phyloP scores from a whole-genome alignment of 53 echinoderm and acorn worm genomes.

The Actinopyga echinites region DNA sequence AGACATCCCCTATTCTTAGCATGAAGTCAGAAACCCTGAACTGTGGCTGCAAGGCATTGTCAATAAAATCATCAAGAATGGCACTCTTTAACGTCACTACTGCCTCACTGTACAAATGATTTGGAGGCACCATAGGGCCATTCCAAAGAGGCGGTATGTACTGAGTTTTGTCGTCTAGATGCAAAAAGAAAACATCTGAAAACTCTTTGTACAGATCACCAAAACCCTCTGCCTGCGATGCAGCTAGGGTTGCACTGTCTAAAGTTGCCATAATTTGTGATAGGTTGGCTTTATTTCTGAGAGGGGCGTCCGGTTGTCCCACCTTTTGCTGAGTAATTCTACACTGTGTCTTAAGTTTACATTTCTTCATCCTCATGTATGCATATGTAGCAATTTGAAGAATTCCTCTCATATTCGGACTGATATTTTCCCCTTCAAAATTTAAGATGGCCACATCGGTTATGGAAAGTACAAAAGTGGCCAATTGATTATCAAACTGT shows the following conservation, averaged over 20 bases:
- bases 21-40: no score
- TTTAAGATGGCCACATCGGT: neutral
- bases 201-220: no score
- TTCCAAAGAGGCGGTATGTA: no score
- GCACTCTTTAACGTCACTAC: no score
- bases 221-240: neutral
- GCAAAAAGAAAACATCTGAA: no score
- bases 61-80: no score
- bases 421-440: neutral
- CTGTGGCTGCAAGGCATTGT: no score
- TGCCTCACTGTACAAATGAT: no score
- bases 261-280: neutral
- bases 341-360: neutral
- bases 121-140: no score
- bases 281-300: neutral
- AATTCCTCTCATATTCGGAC: neutral
- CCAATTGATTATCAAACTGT: neutral
- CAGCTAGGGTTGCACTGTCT: neutral
- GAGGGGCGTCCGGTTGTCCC: neutral
- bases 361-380: neutral
- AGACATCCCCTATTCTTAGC: no score
- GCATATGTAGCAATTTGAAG: slow-evolving; percentile 17
- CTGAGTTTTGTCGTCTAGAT: no score
- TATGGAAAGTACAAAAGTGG: neutral
- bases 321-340: no score